Percentiles rank a stretch among this genome's conserved stretches.
These are phyloP conservation scores for Arctopsyche grandis DNA, from an alignment of 1,140 invertebrate species.

Conservation along the genomic window DNA sequence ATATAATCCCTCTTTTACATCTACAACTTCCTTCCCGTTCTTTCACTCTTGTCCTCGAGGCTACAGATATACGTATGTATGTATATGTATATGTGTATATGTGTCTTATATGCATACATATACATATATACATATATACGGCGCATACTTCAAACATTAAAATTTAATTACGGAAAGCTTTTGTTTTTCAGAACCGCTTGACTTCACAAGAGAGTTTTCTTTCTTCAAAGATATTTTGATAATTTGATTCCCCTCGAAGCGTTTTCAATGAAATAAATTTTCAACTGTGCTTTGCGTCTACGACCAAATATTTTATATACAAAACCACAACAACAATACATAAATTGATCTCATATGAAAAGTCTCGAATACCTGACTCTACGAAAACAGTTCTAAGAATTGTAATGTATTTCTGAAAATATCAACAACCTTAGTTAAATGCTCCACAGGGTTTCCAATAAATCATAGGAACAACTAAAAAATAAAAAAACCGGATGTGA, in stretches of 20 bases:
- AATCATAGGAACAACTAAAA: too few relatives aligned
- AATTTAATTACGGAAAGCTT: constrained; percentile 42
- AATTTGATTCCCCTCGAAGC: constrained; percentile 35
- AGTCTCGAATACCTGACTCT: too few relatives aligned
- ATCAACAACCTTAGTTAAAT: too few relatives aligned
- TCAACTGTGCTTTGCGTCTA: constrained; percentile 20
- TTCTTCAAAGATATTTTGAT: constrained; percentile 32
- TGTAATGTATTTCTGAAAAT: too few relatives aligned
- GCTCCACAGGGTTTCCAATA: too few relatives aligned
- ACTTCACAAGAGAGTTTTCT: background rate
- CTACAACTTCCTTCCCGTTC: constrained; percentile 13
- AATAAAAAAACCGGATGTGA: too few relatives aligned
- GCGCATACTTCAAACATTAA: constrained; percentile 6
- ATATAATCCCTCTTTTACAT: constrained; percentile 39
- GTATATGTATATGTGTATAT: too few relatives aligned
- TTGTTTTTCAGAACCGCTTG: constrained; percentile 26
- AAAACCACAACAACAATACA: background rate
- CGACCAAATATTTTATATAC: background rate
- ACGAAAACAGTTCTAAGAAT: too few relatives aligned
- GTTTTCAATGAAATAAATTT: constrained; percentile 33
- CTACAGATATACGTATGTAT: background rate
- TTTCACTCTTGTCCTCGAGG: background rate
- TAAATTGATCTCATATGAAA: background rate
- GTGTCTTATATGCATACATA: background rate
- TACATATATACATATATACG: background rate